These are phyloP conservation scores for Ericerus pela DNA, from an alignment of 1,140 invertebrate species.

Conservation along the genomic window DNA sequence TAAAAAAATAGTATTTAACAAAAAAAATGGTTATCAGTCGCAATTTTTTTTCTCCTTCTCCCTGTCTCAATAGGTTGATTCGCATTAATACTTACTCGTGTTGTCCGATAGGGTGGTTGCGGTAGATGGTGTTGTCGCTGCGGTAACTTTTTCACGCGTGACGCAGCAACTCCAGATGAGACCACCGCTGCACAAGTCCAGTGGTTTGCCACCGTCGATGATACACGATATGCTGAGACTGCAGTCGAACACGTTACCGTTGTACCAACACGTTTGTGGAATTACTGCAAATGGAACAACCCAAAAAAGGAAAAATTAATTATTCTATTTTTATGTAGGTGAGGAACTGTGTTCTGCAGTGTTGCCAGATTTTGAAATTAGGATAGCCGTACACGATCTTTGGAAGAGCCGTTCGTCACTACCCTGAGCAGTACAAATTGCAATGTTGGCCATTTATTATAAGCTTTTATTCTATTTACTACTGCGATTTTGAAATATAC, in stretches of 20 bases:
- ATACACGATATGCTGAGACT: slow-evolving; percentile 80
- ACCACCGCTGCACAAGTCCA: slow-evolving; percentile 83
- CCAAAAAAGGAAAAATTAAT: too few species aligned
- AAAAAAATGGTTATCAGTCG: not conserved
- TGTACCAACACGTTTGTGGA: slow-evolving; percentile 77
- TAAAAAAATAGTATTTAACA: not conserved
- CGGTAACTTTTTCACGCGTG: slow-evolving; percentile 45
- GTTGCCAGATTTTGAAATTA: too few species aligned
- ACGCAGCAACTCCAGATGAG: slow-evolving; percentile 88
- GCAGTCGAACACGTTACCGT: slow-evolving; percentile 74
- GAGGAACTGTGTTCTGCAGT: too few species aligned
- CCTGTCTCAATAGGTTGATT: not conserved
- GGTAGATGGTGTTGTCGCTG: slow-evolving; percentile 29
- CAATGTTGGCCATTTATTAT: too few species aligned
- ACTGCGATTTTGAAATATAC: too few species aligned
- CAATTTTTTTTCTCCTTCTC: too few species aligned
- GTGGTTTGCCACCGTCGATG: slow-evolving; percentile 63
- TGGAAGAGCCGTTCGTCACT: too few species aligned
- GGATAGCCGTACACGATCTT: too few species aligned
- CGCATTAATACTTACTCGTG: slow-evolving; percentile 53
- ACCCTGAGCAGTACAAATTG: too few species aligned
- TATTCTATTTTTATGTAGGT: too few species aligned
- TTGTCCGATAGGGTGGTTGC: slow-evolving; percentile 48
- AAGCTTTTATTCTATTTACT: too few species aligned
- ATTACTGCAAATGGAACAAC: slow-evolving; percentile 77